Conservation (phyloP, 1,140 invertebrate species). For the Temnothorax longispinosus region DNA sequence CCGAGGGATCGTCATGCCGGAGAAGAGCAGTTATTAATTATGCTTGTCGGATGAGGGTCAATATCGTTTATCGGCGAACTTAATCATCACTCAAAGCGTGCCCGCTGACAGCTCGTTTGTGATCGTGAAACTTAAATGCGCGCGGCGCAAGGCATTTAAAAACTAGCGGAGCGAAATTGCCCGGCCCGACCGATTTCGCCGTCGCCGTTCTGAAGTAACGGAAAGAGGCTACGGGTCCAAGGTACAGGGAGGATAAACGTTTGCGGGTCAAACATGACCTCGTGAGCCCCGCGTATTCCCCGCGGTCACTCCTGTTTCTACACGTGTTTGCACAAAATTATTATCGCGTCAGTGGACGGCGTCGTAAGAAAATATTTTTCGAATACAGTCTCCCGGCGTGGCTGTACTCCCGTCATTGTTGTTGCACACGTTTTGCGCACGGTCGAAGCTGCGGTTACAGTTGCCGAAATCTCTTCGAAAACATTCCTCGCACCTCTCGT, state of each 20-base stretch:
- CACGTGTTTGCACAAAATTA: constrained; percentile 39
- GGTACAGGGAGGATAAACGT: constrained; percentile 15
- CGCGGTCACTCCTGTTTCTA: not conserved
- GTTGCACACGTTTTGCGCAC: not conserved
- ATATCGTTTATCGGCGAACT: constrained; percentile 56
- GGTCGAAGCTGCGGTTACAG: not conserved
- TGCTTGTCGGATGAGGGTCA: constrained; percentile 36
- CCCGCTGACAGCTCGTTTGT: constrained; percentile 21
- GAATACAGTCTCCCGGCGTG: not conserved
- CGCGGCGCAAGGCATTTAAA: constrained; percentile 10
- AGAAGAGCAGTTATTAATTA: constrained; percentile 62
- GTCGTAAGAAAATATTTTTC: constrained; percentile 51
- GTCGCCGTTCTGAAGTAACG: not conserved
- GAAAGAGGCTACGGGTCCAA: not conserved
- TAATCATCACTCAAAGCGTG: constrained; percentile 43
- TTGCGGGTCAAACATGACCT: not conserved
- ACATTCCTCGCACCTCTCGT: not conserved
- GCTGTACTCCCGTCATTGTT: constrained; percentile 33
- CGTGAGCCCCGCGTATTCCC: no score
- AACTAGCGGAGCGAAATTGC: constrained; percentile 9
- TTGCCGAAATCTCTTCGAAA: constrained; percentile 53
- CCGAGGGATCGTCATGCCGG: not conserved
- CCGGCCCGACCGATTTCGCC: constrained; percentile 6
- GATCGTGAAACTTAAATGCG: constrained; percentile 38
- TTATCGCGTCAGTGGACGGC: not conserved